Evolutionary conservation across 2,113 vertebrate species (phyloP), one percentile per base, ranked within the genome.

Genomic region (Syngnathus floridae): DNA sequence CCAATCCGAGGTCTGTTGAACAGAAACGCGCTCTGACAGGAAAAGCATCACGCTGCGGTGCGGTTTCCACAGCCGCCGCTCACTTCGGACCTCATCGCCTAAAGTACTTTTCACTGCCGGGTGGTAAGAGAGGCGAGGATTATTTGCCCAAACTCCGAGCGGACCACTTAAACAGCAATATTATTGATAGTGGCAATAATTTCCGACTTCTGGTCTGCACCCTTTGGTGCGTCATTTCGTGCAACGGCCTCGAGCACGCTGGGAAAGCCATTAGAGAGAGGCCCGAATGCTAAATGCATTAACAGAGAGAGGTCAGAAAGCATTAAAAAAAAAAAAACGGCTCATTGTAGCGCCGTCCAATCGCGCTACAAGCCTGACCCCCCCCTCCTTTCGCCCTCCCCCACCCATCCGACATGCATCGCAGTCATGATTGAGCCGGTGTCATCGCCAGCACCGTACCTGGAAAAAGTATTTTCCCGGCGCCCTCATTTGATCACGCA

Each of bases 161-260:
- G 84, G 86, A 87, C 76, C 80, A 88, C 84, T 89, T 88, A 88
- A 87, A 86, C 65, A 64, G 82, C 82, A 78, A 74, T 86, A 85
- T 84, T 85, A 87, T 89, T 86, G 80, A 89, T 87, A 83, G 85
- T 83, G 80, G 85, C 82, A 80, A 86, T 88, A 80, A 86, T 71
- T 72, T 82, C 9, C 82, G 76, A 69, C 73, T 79, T 77, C 85
- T 85, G 84, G 84, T 85, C 74, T 69, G 61, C 63, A 66, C 83
- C 84, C 81, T 80, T 81, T 69, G 62, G 78, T 86, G 84, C 79
- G 74, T 85, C 86, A 82, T 88, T 86, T 81, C 83, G 85, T 43
- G 80, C 84, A 84, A 82, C 76, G 69, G 77, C 78, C 79, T 80
- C 77, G 41, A 52, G 70, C 62, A 71, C 7, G 37, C 88, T 90